Evolutionary conservation across 2,888 invertebrate genomes (phyloP), one percentile per base, ranked within the genome.

Genomic region (Spisula solida): DNA sequence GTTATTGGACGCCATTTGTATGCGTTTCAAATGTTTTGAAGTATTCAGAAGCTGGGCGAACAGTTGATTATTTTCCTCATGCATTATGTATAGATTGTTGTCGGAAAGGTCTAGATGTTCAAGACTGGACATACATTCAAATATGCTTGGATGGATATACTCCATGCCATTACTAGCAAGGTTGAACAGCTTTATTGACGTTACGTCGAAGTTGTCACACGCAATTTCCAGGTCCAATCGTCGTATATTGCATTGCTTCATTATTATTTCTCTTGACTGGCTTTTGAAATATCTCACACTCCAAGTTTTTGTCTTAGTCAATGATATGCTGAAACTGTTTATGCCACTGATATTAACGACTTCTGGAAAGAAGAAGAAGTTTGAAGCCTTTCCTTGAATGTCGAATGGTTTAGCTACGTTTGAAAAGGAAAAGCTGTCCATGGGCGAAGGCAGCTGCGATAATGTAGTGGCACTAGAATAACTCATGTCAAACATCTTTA

Each of bases 91-190:
- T 10, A 84, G 51, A 12, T 84, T 25, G 25, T 84, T 84, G 29
- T 47, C 48, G 18, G 84, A 84, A 20, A 84, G 34, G 75, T 84
- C 84, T 31, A 84, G 12, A 47, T 25, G n/a, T 51, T 70, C 31
- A 75, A 84, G 47, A 18, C 75, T 84, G 8, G 31, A 16, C 4
- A 31, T 12, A 29, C 75, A 84, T 8, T 41, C 18, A 29, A 75
- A 8, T 25, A 84, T 51, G 70, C 48, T 84, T 0, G 84, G 84
- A 48, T 84, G 70, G 0, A 84, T 12, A 29, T 48, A 75, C 25
- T 84, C 84, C 41, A 84, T 47, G 31, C 51, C 55, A 51, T 84
- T 84, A 8, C 48, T 48, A 8, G 51, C 51, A 14, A 81, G 1
- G 29, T 81, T 47, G 2, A 55, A 25, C 25, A 55, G 31, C 55